These are phyloP conservation scores for Brachirus orientalis DNA, from an alignment of 2,113 vertebrate species.

Conservation along the genomic window DNA sequence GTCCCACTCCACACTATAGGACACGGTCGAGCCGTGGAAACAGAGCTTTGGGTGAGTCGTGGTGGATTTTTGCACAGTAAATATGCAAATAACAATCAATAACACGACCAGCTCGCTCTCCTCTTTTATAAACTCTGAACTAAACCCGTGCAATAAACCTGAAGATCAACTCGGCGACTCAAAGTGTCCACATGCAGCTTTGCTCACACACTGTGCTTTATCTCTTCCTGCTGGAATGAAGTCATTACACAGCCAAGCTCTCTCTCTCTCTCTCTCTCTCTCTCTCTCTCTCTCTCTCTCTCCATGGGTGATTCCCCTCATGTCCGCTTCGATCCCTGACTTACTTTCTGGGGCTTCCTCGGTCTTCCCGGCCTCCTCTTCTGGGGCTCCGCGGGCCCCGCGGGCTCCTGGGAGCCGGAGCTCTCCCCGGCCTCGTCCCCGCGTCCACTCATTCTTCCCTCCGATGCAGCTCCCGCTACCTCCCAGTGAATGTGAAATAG, in stretches of 20 bases:
- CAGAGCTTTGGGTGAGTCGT: too few relatives aligned
- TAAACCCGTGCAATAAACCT: too few relatives aligned
- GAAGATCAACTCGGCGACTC: too few relatives aligned
- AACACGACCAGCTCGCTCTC: too few relatives aligned
- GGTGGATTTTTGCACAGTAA: background rate
- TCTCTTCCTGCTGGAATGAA: background rate
- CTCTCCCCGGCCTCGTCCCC: slow-evolving; percentile 91
- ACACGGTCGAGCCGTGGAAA: too few relatives aligned
- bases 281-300: too few relatives aligned
- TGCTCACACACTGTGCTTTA: background rate
- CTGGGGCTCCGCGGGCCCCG: slow-evolving; percentile 86
- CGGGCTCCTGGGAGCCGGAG: slow-evolving; percentile 89
- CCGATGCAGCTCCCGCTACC: slow-evolving; percentile 33
- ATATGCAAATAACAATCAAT: background rate
- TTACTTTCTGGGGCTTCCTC: slow-evolving; percentile 93
- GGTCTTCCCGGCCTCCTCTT: slow-evolving; percentile 96
- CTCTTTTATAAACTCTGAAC: background rate
- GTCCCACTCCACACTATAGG: too few relatives aligned
- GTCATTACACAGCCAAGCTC: background rate
- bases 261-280: too few relatives aligned
- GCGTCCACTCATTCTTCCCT: slow-evolving; percentile 88
- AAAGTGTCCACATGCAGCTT: background rate
- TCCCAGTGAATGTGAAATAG: background rate
- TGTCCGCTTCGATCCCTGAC: slow-evolving; percentile 58
- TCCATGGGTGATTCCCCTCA: background rate